phyloP scores from a whole-genome alignment of 2,888 invertebrate genomes.

The Troides oblongomaculatus region DNA sequence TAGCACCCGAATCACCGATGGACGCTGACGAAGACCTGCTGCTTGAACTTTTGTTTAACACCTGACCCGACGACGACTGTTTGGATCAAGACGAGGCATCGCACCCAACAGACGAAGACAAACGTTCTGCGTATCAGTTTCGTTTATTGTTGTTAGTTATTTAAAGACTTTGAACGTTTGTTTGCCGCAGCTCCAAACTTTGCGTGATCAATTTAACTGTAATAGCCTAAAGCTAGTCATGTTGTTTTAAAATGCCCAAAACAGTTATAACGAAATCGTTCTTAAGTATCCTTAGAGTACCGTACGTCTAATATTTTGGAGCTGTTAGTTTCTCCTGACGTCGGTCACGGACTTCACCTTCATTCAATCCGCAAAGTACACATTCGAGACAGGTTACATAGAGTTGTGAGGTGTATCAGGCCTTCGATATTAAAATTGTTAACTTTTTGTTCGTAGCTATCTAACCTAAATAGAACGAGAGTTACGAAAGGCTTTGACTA shows the following conservation, averaged over 20 bases:
- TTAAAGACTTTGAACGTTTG: slow-evolving; percentile 19
- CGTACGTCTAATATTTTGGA: slow-evolving; percentile 1
- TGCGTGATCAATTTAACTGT: slow-evolving; percentile 6
- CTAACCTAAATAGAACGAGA: slow-evolving; percentile 31
- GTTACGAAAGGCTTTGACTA: slow-evolving; percentile 37
- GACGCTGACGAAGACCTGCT: slow-evolving; percentile 73
- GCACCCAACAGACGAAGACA: slow-evolving; percentile 4
- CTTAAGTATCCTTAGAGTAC: slow-evolving; percentile 3
- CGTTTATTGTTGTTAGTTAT: slow-evolving; percentile 25
- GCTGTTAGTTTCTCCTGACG: slow-evolving; percentile 8
- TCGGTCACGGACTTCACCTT: slow-evolving; percentile 17
- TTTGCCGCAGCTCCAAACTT: slow-evolving; percentile 18
- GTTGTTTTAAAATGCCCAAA: slow-evolving; percentile 10
- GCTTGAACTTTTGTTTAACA: slow-evolving; percentile 72
- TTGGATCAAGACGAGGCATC: slow-evolving; percentile 2
- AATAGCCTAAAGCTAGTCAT: slow-evolving; percentile 14
- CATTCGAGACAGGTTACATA: slow-evolving; percentile 54
- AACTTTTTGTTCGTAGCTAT: slow-evolving; percentile 33
- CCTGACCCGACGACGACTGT: slow-evolving; percentile 49
- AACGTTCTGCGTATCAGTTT: slow-evolving; percentile 20
- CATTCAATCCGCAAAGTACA: slow-evolving; percentile 16
- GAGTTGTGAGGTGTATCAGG: slow-evolving; percentile 65
- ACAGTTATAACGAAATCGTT: slow-evolving; percentile 1
- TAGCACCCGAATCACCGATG: slow-evolving; percentile 74
- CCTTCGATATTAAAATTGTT: slow-evolving; percentile 54